Conservation (phyloP, 2,797 vertebrate species). For the Artibeus jamaicensis region DNA sequence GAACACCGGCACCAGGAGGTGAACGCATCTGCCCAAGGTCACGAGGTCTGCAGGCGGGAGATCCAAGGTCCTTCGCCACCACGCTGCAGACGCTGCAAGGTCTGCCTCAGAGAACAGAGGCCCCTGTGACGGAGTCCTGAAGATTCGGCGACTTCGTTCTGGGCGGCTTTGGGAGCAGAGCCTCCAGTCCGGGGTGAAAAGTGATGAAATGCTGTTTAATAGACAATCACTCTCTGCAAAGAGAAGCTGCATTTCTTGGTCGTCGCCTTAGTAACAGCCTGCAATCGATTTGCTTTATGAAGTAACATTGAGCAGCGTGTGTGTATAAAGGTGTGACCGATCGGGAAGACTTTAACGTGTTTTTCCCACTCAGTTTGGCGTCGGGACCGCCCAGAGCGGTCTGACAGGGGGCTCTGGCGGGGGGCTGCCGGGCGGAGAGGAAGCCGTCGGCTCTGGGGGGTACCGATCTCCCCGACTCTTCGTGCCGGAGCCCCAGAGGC, state of each 20-base stretch:
- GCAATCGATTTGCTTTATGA: neutral
- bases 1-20: neutral
- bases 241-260: neutral
- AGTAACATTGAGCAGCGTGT: neutral
- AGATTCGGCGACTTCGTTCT: rapidly evolving
- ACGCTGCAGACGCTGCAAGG: neutral
- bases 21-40: neutral
- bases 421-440: conserved; percentile 54
- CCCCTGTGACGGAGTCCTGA: rapidly evolving
- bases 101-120: neutral
- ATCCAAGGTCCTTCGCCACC: neutral
- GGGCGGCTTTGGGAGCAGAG: no score
- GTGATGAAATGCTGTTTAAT: neutral
- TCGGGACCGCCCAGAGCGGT: neutral
- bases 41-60: neutral
- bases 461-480: conserved; percentile 73
- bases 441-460: conserved; percentile 75
- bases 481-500: conserved; percentile 59
- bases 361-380: neutral
- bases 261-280: neutral
- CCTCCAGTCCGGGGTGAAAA: neutral
- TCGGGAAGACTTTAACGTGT: neutral
- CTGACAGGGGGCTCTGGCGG: neutral
- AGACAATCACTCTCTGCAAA: neutral
- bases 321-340: neutral